Base-by-base conservation (phyloP, 2,113 vertebrate species). In the Plecotus auritus region DNA sequence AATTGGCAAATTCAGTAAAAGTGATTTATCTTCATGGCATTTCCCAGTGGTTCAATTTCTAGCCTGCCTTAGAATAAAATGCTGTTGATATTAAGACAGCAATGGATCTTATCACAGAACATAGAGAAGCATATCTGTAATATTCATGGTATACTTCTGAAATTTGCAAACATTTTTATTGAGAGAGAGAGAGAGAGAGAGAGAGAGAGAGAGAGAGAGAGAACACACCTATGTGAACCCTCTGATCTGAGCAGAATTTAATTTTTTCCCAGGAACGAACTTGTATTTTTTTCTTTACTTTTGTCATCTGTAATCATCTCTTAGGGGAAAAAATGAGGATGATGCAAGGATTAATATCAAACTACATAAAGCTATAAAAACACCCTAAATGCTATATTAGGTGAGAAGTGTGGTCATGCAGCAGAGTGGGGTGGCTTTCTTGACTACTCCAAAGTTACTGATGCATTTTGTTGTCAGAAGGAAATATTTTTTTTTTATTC, bases 1-100 rank as follows among this genome's bases (percentile, higher is more conserved):
- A 94, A 96, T 88, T 95, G 69, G 54, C 13, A 92, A 66, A 69
- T 85, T 93, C 40, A 61, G 37, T 95, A 86, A 80, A 92, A 93
- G 35, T 92, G 35, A 85, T 85, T 92, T 95, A 95, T 90, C 30
- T 72, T 64, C 40, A 49, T 72, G 51, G 5, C 54, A 94, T 96
- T 93, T 95, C 76, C 94, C 16, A 61, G 70, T 59, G 66, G 37
- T 73, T 64, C 2, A 87, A 70, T 12, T 96, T 96, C 67, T 91
- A 80, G 2, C 1, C 67, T 94, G 5, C 5, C 80, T 92, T 12
- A 7, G 13, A 90, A 91, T 9, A 69, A 56, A 96, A 64, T 14
- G 84, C 74, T 95, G 14, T 8, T 94, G 73, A 83, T 90, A 85
- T 88, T 30, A 86, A 95, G 54, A 90, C 11, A 93, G 45, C 30